Evolutionary conservation across 2,113 vertebrate genomes (phyloP).

Genomic region (Asarcornis scutulata): DNA sequence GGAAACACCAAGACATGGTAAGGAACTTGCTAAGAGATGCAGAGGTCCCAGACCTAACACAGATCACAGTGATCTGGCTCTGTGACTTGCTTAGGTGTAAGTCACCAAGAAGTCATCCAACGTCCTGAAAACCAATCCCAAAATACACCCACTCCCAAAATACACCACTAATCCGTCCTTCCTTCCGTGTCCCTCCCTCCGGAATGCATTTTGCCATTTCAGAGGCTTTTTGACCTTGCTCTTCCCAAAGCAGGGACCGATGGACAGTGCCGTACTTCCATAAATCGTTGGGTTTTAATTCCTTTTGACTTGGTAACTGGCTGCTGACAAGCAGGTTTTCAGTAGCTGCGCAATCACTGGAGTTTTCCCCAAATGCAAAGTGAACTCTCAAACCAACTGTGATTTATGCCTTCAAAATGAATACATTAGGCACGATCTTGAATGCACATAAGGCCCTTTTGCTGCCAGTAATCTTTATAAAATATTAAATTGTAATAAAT

Average conservation of each 20-base stretch:
- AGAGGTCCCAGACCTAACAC: accelerated
- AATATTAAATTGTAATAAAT: not conserved
- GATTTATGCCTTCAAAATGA: not conserved
- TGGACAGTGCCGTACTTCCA: not conserved
- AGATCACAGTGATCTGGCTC: not conserved
- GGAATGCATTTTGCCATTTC: accelerated
- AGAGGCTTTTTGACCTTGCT: not conserved
- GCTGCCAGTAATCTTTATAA: not conserved
- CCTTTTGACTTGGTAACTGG: not conserved
- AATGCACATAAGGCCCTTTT: not conserved
- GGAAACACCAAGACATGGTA: accelerated
- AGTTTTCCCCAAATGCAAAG: not conserved
- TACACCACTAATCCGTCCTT: not conserved
- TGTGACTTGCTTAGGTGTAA: not conserved
- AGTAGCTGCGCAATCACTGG: not conserved
- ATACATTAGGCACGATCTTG: not conserved
- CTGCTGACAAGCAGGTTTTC: not conserved
- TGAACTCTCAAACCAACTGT: not conserved
- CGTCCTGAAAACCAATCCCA: not conserved
- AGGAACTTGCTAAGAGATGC: not conserved
- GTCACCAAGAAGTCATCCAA: not conserved
- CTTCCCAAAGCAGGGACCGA: not conserved
- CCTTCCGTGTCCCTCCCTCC: not conserved
- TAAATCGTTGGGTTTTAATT: not conserved
- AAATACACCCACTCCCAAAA: not conserved